Conservation (phyloP, 1,140 invertebrate species). For the Aphidius gifuensis region DNA sequence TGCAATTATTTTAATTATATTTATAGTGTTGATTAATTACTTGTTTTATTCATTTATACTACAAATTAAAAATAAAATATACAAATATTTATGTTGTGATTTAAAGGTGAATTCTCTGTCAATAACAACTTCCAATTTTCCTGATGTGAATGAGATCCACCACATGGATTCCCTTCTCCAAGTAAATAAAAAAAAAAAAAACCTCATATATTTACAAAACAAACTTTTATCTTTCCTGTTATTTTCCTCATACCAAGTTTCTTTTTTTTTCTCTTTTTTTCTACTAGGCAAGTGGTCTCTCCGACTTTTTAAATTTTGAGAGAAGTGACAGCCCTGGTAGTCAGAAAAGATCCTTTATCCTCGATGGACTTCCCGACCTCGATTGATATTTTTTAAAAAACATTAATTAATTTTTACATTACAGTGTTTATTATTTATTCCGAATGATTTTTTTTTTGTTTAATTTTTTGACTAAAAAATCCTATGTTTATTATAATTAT, state of each 20-base stretch:
- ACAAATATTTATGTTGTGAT: background rate
- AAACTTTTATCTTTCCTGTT: too few relatives aligned
- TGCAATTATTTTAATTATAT: too few relatives aligned
- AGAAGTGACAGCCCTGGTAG: constrained; percentile 9
- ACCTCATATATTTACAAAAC: too few relatives aligned
- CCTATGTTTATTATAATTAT: too few relatives aligned
- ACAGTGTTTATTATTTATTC: background rate
- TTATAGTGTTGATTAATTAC: too few relatives aligned
- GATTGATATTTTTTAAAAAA: constrained; percentile 14
- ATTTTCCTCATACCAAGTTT: background rate
- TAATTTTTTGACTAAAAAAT: too few relatives aligned
- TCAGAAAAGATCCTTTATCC: constrained; percentile 15
- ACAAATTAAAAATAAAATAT: background rate
- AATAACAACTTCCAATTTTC: too few relatives aligned
- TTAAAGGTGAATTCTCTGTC: background rate
- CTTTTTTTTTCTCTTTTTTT: constrained; percentile 1
- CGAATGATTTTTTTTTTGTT: too few relatives aligned
- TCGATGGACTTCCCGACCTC: constrained; percentile 23
- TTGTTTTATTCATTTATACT: too few relatives aligned
- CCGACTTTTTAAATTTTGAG: constrained; percentile 21
- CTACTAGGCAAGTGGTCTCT: constrained; percentile 13
- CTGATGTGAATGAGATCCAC: too few relatives aligned
- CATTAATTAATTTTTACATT: background rate
- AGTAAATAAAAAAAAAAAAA: too few relatives aligned
- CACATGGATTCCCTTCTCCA: too few relatives aligned